Evolutionary conservation across 2,888 invertebrate genomes (phyloP).

Genomic region (Chrysina gloriosa): DNA sequence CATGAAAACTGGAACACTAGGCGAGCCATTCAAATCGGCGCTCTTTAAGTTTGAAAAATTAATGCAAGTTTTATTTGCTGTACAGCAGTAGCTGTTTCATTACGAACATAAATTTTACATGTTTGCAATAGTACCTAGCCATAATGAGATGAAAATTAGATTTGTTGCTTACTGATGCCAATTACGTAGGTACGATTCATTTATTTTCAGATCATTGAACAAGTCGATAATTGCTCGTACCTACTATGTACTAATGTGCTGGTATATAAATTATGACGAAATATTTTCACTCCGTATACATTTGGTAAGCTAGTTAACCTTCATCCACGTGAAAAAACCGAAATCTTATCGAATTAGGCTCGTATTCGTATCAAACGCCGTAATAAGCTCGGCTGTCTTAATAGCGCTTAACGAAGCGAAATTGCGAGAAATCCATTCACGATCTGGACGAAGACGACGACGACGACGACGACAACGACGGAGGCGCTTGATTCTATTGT

Average conservation of each 20-base stretch:
- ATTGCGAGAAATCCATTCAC: slow-evolving; percentile 23
- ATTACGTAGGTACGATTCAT: no score
- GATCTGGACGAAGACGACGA: slow-evolving; percentile 13
- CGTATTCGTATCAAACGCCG: not conserved
- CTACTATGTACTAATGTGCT: not conserved
- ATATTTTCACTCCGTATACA: not conserved
- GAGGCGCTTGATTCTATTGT: slow-evolving; percentile 5
- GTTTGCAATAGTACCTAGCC: no score
- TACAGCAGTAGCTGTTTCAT: no score
- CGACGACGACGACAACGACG: no score
- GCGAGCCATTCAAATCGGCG: no score
- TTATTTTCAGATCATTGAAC: no score
- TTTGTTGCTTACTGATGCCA: no score
- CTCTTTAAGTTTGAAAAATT: no score
- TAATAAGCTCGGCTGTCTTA: slow-evolving; percentile 1
- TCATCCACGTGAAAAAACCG: not conserved
- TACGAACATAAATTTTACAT: no score
- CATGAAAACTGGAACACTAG: no score
- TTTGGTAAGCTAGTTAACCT: not conserved
- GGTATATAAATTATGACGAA: not conserved
- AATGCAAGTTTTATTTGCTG: no score
- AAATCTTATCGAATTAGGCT: not conserved
- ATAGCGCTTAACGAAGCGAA: slow-evolving; percentile 14
- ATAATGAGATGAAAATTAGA: no score
- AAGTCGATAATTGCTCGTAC: not conserved